Percentiles rank a stretch among this genome's conserved stretches.
Evolutionary conservation across 2,888 invertebrate genomes (phyloP).

Genomic region (Agrochola litura): DNA sequence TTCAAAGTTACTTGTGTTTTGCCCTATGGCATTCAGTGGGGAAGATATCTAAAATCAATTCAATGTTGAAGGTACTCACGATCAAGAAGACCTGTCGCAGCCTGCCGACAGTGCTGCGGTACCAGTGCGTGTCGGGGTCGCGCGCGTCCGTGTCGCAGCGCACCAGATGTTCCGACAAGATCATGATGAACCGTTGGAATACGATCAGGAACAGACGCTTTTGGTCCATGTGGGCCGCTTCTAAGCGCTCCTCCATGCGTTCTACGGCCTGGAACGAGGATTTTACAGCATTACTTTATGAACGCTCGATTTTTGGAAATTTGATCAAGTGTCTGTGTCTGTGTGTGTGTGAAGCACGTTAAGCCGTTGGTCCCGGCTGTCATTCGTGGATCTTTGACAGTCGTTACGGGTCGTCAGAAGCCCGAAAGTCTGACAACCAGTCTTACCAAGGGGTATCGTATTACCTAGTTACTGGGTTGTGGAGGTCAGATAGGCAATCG

Average conservation of each 20-base stretch:
- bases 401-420: no score
- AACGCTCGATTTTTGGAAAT: background rate
- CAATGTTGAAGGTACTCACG: conserved; percentile 90
- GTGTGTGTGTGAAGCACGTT: no score
- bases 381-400: no score
- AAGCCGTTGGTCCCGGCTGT: no score
- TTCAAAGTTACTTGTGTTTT: background rate
- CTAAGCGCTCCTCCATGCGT: conserved; percentile 98
- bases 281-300: background rate
- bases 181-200: conserved; percentile 99
- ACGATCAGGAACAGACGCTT: conserved; percentile 99
- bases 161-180: conserved; percentile 98
- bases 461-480: no score
- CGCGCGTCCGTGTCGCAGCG: conserved; percentile 97
- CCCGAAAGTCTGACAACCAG: no score
- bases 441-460: no score
- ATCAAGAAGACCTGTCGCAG: conserved; percentile 98
- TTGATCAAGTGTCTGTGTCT: no score
- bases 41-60: background rate
- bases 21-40: background rate
- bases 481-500: no score
- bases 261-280: conserved; percentile 93
- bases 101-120: conserved; percentile 98
- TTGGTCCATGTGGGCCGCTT: conserved; percentile 98
- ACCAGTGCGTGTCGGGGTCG: conserved; percentile 98